These are phyloP conservation scores for Theristicus caerulescens DNA, from an alignment of 2,113 vertebrate genomes.

Conservation along the genomic window DNA sequence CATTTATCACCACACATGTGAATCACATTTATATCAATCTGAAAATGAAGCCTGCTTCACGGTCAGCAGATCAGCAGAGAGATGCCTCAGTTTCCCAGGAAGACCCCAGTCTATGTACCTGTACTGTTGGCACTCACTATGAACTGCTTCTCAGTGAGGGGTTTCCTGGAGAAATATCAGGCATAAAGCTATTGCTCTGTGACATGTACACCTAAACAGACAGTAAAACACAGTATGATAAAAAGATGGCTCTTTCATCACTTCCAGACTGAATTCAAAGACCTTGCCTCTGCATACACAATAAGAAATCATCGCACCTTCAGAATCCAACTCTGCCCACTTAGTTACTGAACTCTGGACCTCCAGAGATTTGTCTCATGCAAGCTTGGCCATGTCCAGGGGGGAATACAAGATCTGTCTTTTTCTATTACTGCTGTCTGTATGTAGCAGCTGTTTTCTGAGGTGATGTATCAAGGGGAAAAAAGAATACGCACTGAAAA, in stretches of 20 bases:
- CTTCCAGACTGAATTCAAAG: not conserved
- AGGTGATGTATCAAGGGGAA: not conserved
- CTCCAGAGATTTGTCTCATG: not conserved
- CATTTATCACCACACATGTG: not conserved
- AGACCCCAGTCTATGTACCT: not conserved
- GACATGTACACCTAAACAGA: not conserved
- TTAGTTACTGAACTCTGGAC: not conserved
- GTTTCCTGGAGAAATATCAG: not conserved
- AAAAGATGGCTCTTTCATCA: not conserved
- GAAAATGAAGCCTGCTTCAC: not conserved
- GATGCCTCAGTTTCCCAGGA: not conserved
- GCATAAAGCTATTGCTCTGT: not conserved
- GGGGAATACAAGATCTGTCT: not conserved
- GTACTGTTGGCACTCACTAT: accelerated
- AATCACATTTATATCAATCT: not conserved
- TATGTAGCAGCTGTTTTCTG: not conserved
- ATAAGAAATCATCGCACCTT: not conserved
- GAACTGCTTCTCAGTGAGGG: not conserved
- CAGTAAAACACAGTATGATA: not conserved
- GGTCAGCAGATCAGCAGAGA: not conserved
- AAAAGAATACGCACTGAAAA: not conserved
- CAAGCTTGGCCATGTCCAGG: not conserved
- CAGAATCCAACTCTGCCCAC: not conserved
- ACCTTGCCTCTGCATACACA: not conserved
- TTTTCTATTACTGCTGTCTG: not conserved